phyloP scores from a whole-genome alignment of 2,113 vertebrate genomes.

The Anguilla japonica region DNA sequence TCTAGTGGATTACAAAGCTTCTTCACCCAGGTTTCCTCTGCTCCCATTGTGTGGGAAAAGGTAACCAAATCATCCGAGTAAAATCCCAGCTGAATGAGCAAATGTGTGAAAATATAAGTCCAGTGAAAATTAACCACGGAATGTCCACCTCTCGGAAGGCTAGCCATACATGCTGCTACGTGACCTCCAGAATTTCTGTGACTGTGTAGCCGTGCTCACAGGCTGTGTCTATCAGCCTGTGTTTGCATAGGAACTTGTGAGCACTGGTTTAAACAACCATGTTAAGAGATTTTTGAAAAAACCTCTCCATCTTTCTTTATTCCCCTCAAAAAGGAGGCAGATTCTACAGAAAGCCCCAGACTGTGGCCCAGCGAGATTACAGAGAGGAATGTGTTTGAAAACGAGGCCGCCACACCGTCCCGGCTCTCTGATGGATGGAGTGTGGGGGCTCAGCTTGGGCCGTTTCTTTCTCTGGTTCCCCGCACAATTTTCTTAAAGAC shows the following conservation, averaged over 20 bases:
- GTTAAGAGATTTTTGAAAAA: neutral
- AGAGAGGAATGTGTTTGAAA: conserved; percentile 58
- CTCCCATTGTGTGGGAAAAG: conserved; percentile 32
- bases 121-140: neutral
- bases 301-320: conserved; percentile 17
- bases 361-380: conserved; percentile 57
- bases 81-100: conserved; percentile 56
- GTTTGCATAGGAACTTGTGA: neutral
- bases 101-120: neutral
- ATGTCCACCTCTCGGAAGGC: neutral
- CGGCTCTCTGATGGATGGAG: conserved; percentile 64
- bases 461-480: conserved; percentile 22
- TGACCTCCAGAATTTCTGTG: neutral
- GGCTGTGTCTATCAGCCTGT: neutral
- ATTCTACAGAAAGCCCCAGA: conserved; percentile 27
- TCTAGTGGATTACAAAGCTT: neutral
- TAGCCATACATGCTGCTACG: neutral
- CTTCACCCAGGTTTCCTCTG: neutral
- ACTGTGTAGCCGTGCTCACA: neutral
- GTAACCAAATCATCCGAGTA: conserved; percentile 48
- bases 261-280: neutral
- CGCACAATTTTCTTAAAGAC: conserved; percentile 59
- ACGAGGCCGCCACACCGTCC: conserved; percentile 58
- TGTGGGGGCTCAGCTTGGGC: conserved; percentile 54
- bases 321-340: conserved; percentile 38